Percentiles rank a stretch among this genome's conserved stretches.
Conservation (phyloP, 2,888 invertebrate species). For the Selenia dentaria region DNA sequence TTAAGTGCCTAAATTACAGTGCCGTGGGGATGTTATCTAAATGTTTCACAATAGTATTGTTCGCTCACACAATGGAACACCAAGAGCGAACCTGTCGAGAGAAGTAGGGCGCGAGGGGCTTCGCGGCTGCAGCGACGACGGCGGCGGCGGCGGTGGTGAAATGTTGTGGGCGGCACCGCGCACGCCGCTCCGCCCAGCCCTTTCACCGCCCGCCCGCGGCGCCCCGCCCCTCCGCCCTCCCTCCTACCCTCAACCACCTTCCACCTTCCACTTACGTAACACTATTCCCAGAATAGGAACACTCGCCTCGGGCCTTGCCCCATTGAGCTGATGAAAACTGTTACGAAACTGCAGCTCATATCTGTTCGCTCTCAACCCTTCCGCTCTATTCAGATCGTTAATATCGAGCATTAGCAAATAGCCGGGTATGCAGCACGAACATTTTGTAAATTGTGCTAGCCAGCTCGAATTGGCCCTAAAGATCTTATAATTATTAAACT, state of each 20-base stretch:
- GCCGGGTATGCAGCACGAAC: conserved; percentile 57
- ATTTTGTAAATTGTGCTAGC: conserved; percentile 56
- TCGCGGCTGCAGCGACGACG: conserved; percentile 48
- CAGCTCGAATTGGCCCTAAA: conserved; percentile 35
- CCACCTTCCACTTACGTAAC: conserved; percentile 65
- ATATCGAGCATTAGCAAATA: conserved; percentile 61
- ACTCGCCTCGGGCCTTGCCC: conserved; percentile 66
- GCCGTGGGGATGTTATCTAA: conserved; percentile 71
- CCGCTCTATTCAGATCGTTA: conserved; percentile 47
- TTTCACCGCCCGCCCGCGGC: conserved; percentile 78
- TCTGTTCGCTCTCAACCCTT: conserved; percentile 37
- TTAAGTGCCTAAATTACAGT: conserved; percentile 57
- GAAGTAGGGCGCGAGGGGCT: conserved; percentile 76
- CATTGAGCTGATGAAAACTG: conserved; percentile 61
- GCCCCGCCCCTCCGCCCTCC: conserved; percentile 55
- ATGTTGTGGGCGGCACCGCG: conserved; percentile 75
- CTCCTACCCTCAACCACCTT: conserved; percentile 69
- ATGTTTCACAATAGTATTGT: conserved; percentile 78
- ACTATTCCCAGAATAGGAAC: conserved; percentile 64
- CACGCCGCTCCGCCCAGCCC: conserved; percentile 80
- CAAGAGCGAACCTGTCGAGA: conserved; percentile 72
- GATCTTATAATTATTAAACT: conserved; percentile 35
- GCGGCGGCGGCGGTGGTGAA: conserved; percentile 65
- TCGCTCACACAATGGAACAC: conserved; percentile 77
- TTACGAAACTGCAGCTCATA: conserved; percentile 52